A percentile compares a stretch with the other conserved stretches of the same genome.
These are phyloP conservation scores for Nomada hirtipes DNA, from an alignment of 2,888 invertebrate species.

Conservation along the genomic window DNA sequence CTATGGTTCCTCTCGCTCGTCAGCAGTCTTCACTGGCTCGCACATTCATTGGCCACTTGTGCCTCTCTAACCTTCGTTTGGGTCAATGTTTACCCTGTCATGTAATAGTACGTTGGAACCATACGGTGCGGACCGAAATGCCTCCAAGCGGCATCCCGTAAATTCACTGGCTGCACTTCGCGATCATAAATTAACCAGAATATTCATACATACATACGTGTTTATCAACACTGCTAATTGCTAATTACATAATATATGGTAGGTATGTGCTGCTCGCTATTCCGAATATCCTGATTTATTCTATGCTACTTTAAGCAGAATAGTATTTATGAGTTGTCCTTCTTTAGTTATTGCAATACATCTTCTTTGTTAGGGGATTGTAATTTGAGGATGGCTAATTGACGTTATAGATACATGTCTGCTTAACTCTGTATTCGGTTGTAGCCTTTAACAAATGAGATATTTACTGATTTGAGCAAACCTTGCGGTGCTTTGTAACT, in stretches of 20 bases:
- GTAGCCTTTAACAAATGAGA: no score
- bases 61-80: slow-evolving; percentile 46
- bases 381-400: no score
- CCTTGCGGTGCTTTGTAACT: no score
- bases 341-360: no score
- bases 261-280: slow-evolving; percentile 22
- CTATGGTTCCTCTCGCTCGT: slow-evolving; percentile 6
- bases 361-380: no score
- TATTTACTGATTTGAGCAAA: no score
- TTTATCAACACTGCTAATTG: slow-evolving; percentile 58
- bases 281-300: slow-evolving; percentile 5
- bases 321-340: no score
- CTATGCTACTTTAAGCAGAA: not conserved
- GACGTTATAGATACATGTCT: no score
- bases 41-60: not conserved
- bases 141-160: slow-evolving; percentile 42
- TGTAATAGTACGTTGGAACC: slow-evolving; percentile 23
- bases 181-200: slow-evolving; percentile 62
- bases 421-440: no score
- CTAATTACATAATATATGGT: slow-evolving; percentile 18
- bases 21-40: not conserved
- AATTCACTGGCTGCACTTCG: slow-evolving; percentile 44
- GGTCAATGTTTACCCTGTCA: slow-evolving; percentile 56
- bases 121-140: slow-evolving; percentile 25
- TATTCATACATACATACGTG: slow-evolving; percentile 45